Evolutionary conservation across 2,888 invertebrate genomes (phyloP), one percentile per base, ranked within the genome.

Genomic region (Gryllus longicercus): DNA sequence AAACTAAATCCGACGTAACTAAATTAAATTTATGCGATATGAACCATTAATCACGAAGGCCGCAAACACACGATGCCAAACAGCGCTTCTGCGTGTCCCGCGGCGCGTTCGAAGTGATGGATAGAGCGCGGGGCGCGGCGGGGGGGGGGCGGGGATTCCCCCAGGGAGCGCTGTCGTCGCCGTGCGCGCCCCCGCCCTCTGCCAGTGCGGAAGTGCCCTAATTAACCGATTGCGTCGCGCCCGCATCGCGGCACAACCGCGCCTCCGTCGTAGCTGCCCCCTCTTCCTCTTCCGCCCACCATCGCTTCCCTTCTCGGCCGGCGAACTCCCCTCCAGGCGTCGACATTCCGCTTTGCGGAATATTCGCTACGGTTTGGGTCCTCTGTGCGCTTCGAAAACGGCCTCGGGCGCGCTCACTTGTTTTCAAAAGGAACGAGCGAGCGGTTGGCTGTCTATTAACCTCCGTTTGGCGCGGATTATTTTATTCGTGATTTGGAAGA

Each of bases 1-100:
- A 63, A 63, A 63, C 63, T 63, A 63, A 63, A 63, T 63, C 63
- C 63, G 63, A 63, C 38, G 63, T 63, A 63, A 63, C 63, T 63
- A 63, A 63, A 63, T 63, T 63, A 63, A 63, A 63, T 63, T 63
- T 63, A 63, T 63, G 63, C 63, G 63, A 63, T 63, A 63, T 63
- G 63, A 8, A 63, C 63, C 63, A 63, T 63, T 63, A 63, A 63
- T 63, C 63, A 63, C 63, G 14, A 63, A 18, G 16, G 63, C 38
- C 63, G 63, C 63, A 63, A 63, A 63, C 63, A 63, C 16, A 63
- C 63, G 63, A 63, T 63, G 63, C 63, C 63, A 63, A 63, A 63
- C 63, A 63, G 63, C n/a, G 63, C 63, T 63, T 63, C 63, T 63
- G 63, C 63, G 63, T 63, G 63, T 63, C 63, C 63, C 63, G 63